These are phyloP conservation scores for Montipora capricornis DNA, from an alignment of 64 coral and sea anemone species.

Conservation along the genomic window DNA sequence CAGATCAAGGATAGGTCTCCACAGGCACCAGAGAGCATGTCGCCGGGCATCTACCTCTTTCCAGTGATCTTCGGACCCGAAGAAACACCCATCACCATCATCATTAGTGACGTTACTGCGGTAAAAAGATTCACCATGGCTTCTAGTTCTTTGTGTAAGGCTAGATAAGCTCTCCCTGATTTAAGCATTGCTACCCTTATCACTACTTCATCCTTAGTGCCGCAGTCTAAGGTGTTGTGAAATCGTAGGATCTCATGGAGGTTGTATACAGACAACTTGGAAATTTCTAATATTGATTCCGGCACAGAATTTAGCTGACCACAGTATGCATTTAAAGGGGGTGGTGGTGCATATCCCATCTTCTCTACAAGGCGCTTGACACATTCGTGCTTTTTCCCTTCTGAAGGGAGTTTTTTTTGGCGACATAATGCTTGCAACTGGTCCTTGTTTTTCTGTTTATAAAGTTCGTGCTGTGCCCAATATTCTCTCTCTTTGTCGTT, in stretches of 20 bases:
- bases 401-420: not conserved
- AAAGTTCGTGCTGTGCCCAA: not conserved
- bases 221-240: not conserved
- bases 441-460: not conserved
- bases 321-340: slow-evolving; percentile 2
- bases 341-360: not conserved
- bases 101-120: not conserved
- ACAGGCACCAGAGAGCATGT: no score
- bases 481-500: slow-evolving; percentile 35
- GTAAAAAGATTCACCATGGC: not conserved
- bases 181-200: slow-evolving; percentile 10
- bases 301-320: not conserved
- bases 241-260: slow-evolving; percentile 2
- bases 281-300: slow-evolving; percentile 15
- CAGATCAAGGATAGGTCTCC: no score
- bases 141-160: slow-evolving; percentile 24
- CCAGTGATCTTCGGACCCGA: no score
- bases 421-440: not conserved
- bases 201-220: not conserved
- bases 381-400: not conserved
- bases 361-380: slow-evolving; percentile 28
- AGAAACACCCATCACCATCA: no score
- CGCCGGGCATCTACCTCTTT: no score
- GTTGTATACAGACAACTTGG: slow-evolving; percentile 23
- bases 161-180: not conserved